Evolutionary conservation across 37 sponge, comb jelly and placozoan species (phyloP).

Genomic region (Aphrocallistes beatrix): DNA sequence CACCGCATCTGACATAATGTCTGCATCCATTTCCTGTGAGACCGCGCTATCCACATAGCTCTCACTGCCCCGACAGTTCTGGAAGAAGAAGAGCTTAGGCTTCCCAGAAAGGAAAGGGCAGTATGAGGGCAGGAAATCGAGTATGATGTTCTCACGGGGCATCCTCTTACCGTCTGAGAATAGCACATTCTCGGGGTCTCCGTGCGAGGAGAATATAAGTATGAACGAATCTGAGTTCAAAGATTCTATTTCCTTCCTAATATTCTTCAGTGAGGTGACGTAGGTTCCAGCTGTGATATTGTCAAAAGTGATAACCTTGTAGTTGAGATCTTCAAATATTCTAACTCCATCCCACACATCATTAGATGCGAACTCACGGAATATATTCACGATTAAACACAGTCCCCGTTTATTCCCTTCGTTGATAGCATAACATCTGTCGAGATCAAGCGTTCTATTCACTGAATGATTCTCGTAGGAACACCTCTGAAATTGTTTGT

Average conservation of each 20-base stretch:
- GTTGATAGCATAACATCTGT: background rate
- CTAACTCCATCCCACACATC: background rate
- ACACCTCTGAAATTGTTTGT: no score
- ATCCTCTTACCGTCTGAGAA: conserved; percentile 6
- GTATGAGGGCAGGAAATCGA: background rate
- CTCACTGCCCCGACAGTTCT: background rate
- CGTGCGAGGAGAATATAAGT: background rate
- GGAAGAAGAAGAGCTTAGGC: conserved; percentile 15
- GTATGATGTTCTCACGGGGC: background rate
- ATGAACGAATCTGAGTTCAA: background rate
- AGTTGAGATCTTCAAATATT: background rate
- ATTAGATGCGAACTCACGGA: background rate
- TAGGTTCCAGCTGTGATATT: background rate
- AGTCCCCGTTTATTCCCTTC: background rate
- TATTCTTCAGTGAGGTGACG: background rate
- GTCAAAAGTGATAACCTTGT: conserved; percentile 1
- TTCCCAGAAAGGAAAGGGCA: background rate
- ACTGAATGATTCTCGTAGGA: no score
- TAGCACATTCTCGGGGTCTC: background rate
- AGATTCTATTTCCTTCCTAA: background rate
- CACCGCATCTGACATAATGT: background rate
- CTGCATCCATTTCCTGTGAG: background rate
- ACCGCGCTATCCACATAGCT: background rate
- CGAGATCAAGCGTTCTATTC: background rate
- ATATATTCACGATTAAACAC: background rate